These are phyloP conservation scores for Lepidothrix coronata DNA, from an alignment of 2,113 vertebrate species.

Conservation along the genomic window DNA sequence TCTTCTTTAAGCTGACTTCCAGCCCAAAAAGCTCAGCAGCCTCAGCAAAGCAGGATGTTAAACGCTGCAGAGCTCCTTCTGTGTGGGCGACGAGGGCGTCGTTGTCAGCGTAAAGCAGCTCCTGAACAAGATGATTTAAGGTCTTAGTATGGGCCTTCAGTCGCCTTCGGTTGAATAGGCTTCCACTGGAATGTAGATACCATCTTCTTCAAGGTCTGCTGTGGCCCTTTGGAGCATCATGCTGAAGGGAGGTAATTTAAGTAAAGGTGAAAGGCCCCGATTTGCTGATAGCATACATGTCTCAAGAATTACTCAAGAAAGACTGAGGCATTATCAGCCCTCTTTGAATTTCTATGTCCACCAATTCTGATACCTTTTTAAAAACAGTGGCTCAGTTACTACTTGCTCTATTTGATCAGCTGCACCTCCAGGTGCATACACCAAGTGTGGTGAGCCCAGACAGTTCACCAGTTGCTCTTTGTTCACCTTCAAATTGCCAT, in stretches of 20 bases:
- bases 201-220: too few species aligned
- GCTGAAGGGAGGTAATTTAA: neutral
- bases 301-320: neutral
- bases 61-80: too few species aligned
- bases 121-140: too few species aligned
- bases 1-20: too few species aligned
- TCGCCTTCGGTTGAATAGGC: too few species aligned
- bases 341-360: neutral
- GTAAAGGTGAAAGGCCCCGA: neutral
- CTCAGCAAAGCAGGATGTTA: too few species aligned
- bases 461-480: neutral
- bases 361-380: neutral
- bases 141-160: too few species aligned
- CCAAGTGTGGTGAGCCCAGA: neutral
- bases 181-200: too few species aligned
- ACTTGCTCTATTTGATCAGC: neutral
- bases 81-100: too few species aligned
- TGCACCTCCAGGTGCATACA: neutral
- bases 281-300: neutral
- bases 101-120: too few species aligned
- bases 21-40: too few species aligned
- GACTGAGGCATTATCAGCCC: neutral
- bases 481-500: neutral
- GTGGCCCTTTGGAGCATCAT: too few species aligned
- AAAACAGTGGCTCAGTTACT: neutral